A percentile compares a stretch with the other conserved stretches of the same genome.
Conservation (phyloP, 2,888 invertebrate species). For the Scelioninae gen. 2 region DNA sequence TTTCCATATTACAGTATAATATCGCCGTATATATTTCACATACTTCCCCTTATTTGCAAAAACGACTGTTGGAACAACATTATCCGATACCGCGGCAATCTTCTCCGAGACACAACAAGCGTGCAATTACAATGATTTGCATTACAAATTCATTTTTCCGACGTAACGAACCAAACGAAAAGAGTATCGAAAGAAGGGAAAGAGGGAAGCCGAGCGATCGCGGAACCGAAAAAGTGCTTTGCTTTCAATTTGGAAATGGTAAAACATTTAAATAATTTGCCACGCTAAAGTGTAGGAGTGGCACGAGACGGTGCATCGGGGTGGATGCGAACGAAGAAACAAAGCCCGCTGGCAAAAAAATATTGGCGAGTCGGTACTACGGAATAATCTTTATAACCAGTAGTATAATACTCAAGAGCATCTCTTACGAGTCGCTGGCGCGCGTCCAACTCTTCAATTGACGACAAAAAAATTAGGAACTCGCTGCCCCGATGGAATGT, state of each 20-base stretch:
- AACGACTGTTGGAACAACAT: constrained; percentile 32
- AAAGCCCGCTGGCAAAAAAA: constrained; percentile 28
- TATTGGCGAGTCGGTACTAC: constrained; percentile 34
- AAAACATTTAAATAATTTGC: constrained; percentile 38
- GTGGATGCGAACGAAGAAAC: constrained; percentile 13
- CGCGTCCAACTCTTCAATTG: constrained; percentile 53
- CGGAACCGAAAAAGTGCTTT: constrained; percentile 3
- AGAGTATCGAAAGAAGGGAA: neutral
- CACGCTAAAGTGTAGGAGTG: neutral
- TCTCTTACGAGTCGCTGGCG: constrained; percentile 51
- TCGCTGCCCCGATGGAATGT: constrained; percentile 29
- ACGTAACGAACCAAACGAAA: neutral
- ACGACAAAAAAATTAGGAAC: constrained; percentile 56
- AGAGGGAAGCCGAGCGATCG: neutral
- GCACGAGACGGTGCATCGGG: neutral
- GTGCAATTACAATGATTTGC: constrained; percentile 47
- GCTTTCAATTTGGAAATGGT: constrained; percentile 30
- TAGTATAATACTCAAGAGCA: constrained; percentile 53
- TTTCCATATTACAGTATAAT: constrained; percentile 54
- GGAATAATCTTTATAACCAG: constrained; percentile 55
- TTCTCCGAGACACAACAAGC: constrained; percentile 30
- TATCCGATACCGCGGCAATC: constrained; percentile 34
- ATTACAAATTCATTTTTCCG: constrained; percentile 26
- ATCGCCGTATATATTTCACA: constrained; percentile 52
- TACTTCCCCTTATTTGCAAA: constrained; percentile 44